Evolutionary conservation across 2,888 invertebrate genomes (phyloP).

Genomic region (Pristionchus maxplancki): DNA sequence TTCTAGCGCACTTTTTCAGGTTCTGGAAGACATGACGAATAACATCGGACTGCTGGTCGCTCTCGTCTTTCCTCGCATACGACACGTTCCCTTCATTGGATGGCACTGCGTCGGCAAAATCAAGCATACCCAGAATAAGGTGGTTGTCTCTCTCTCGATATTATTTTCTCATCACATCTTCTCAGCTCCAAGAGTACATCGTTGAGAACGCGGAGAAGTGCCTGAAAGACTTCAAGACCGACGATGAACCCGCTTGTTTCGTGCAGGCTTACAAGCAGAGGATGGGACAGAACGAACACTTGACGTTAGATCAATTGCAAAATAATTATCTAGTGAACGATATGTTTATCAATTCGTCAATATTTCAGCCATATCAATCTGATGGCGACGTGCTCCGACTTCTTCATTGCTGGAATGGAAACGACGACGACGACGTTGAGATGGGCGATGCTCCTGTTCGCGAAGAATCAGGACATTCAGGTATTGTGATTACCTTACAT

Average conservation of each 20-base stretch:
- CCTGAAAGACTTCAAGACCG: neutral
- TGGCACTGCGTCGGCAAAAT: neutral
- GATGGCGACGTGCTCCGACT: neutral
- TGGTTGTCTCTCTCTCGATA: too few relatives aligned
- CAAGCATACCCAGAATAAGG: neutral
- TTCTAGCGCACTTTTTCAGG: neutral
- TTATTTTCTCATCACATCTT: neutral
- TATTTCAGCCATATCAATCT: neutral
- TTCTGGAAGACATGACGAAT: neutral
- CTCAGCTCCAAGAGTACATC: neutral
- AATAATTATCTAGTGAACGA: too few relatives aligned
- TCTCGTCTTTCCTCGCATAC: neutral
- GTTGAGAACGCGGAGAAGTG: neutral
- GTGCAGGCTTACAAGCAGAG: constrained; percentile 36
- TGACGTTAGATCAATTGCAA: neutral
- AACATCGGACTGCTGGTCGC: neutral
- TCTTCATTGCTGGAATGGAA: constrained; percentile 26
- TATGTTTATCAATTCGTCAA: neutral
- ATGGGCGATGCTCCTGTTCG: constrained; percentile 6
- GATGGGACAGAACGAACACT: neutral
- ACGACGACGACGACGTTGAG: constrained; percentile 28
- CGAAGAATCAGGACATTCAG: neutral
- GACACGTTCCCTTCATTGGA: neutral
- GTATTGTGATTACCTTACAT: neutral
- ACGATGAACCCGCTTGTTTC: constrained; percentile 32